Base-by-base conservation (phyloP, 2,797 vertebrate species). In the Cottoperca gobio region DNA sequence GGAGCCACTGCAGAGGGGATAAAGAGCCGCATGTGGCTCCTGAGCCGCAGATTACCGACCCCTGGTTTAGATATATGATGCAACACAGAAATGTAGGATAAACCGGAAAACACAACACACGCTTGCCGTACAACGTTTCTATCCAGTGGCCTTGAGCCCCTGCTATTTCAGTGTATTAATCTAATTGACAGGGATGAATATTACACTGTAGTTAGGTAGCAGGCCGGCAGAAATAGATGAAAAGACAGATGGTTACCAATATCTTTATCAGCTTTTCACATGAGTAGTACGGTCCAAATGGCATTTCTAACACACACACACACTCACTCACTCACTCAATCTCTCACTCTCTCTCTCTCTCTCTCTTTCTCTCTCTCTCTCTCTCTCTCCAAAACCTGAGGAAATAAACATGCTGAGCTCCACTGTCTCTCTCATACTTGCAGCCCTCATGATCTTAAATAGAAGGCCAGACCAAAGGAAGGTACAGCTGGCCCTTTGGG, bases 391-490 rank as follows among this genome's bases (percentile, higher is more conserved):
- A 50, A 57, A 64, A 43, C 28, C n/a, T 52, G n/a, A 50, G 67
- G 48, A 62, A 61, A 42, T 21, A 45, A 60, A 46, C 60, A 59
- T 16, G 23, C 23, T 53, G 39, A 28, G 45, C 62, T 66, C 43
- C 45, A 33, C 28, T 8, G 14, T 59, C 17, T 62, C 50, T 46
- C 59, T 71, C 52, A 45, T 67, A 19, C 70, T 40, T 12, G 1
- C 54, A 61, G 63, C 60, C 23, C 67, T 24, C 21, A 48, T 64
- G 12, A 61, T 76, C 60, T 77, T 73, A 74, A 87, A 75, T 63
- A 73, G 62, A 78, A 87, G 70, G 23, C 62, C 88, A 86, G 86
- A 86, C 71, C 49, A 59, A 73, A 78, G 68, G 72, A 84, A 87
- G 86, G 61, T 70, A 71, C 46, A 78, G 76, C 46, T 61, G 67